Evolutionary conservation across 2,797 vertebrate species (phyloP), one percentile per base, ranked within the genome.

Genomic region (Simalia tracyae): DNA sequence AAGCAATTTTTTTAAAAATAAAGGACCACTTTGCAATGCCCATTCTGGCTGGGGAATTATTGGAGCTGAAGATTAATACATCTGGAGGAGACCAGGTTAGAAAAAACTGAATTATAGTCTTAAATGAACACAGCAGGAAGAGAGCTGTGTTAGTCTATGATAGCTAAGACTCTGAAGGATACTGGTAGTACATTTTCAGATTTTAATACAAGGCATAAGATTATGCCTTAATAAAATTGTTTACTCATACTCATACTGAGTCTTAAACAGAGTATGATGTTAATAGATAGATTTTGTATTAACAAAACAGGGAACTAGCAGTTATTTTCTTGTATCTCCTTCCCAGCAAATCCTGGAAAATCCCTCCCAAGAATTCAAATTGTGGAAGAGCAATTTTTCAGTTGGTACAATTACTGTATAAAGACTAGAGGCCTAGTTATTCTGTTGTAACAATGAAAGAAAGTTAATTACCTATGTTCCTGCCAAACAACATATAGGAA

Each of bases 401-500:
- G 17, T n/a, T 54, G 31, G 56, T 59, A n/a, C 12, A n/a, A 85
- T 56, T 59, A 22, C 63, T 64, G 11, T 15, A 88, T 54, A 93
- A 95, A 96, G 92, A 93, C 90, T 1, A 26, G 63, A 94, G 59
- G 36, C 17, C 76, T 89, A 56, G 89, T 91, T 87, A 66, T 76
- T 88, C 31, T 88, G 64, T 91, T 94, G 57, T 46, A 87, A 92
- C 57, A 86, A 91, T 85, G 36, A 42, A 61, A 86, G 86, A 94
- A 95, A 94, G 84, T 89, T 14, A 88, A 63, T 72, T 68, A 86
- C 5, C 91, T 0, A 0, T 57, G 1, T 94, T 93, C 93, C 88
- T 94, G 92, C 92, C 89, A 92, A 95, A 94, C 92, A 97, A 93
- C 81, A 93, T 93, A 91, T 94, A 92, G 91, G 94, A 97, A 97